A percentile compares a stretch with the other conserved stretches of the same genome.
These are phyloP conservation scores for Oscheius myriophilus DNA, from an alignment of 2,888 invertebrate species.

Conservation along the genomic window DNA sequence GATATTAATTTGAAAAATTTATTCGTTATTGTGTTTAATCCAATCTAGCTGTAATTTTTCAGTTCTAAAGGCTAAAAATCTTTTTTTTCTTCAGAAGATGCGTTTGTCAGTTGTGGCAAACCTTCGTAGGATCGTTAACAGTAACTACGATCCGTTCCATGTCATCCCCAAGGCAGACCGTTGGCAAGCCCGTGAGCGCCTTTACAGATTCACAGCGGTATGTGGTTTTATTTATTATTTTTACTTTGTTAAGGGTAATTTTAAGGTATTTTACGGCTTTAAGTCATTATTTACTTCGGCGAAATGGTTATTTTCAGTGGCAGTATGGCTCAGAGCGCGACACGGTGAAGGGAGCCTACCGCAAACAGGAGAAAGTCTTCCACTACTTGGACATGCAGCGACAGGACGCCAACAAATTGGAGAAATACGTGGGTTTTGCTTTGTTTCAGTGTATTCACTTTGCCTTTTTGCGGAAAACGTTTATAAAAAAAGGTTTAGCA, in stretches of 20 bases:
- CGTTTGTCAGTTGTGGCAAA: constrained; percentile 27
- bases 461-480: background rate
- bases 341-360: constrained; percentile 58
- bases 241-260: background rate
- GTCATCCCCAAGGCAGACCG: constrained; percentile 66
- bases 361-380: constrained; percentile 65
- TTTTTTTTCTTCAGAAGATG: constrained; percentile 27
- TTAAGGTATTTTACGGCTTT: too few species aligned
- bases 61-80: too few species aligned
- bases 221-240: constrained; percentile 23
- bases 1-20: too few species aligned
- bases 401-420: constrained; percentile 54
- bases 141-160: constrained; percentile 61
- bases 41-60: too few species aligned
- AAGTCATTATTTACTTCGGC: background rate
- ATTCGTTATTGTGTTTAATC: too few species aligned
- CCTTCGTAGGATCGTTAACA: constrained; percentile 67
- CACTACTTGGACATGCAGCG: constrained; percentile 67
- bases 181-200: constrained; percentile 63
- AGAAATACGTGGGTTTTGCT: constrained; percentile 53
- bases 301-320: constrained; percentile 58
- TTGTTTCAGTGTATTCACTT: background rate
- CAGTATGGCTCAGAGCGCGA: constrained; percentile 63
- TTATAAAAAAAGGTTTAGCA: constrained; percentile 41
- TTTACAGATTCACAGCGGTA: constrained; percentile 64